Evolutionary conservation across 2,113 vertebrate genomes (phyloP).

Genomic region (Ptilonorhynchus violaceus): DNA sequence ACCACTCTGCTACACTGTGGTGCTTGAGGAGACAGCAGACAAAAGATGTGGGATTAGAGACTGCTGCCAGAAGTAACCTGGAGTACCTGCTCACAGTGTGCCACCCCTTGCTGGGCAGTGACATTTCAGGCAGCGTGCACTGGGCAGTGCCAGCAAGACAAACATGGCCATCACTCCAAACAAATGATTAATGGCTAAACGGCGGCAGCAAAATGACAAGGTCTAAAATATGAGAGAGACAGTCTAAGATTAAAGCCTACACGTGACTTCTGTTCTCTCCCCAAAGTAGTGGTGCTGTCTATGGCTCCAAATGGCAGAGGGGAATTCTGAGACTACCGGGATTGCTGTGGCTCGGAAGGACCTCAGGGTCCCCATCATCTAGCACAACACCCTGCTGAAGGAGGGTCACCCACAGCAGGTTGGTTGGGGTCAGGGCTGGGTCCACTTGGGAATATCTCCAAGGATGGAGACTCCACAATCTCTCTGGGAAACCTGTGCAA

Average conservation of each 20-base stretch:
- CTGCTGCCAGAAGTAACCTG: background rate
- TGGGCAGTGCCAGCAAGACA: background rate
- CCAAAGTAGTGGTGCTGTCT: too few relatives aligned
- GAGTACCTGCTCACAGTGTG: too few relatives aligned
- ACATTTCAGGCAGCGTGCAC: background rate
- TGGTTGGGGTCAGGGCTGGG: accelerated
- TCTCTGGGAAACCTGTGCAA: background rate
- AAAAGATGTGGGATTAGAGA: background rate
- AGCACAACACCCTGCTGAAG: background rate
- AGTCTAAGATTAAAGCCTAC: background rate
- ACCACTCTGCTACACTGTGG: too few relatives aligned
- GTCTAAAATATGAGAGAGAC: background rate
- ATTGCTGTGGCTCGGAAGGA: accelerated
- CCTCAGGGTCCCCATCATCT: accelerated
- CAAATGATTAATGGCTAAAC: background rate
- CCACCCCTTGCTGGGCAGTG: background rate
- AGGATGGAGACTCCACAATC: background rate
- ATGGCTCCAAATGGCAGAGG: background rate
- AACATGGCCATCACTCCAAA: background rate
- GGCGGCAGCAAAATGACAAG: background rate
- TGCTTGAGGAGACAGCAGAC: background rate
- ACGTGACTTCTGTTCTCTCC: background rate
- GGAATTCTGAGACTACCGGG: background rate
- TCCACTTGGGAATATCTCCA: background rate
- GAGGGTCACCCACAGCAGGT: background rate